Evolutionary conservation across 2,888 invertebrate genomes (phyloP).

Genomic region (Melinaea marsaeus): DNA sequence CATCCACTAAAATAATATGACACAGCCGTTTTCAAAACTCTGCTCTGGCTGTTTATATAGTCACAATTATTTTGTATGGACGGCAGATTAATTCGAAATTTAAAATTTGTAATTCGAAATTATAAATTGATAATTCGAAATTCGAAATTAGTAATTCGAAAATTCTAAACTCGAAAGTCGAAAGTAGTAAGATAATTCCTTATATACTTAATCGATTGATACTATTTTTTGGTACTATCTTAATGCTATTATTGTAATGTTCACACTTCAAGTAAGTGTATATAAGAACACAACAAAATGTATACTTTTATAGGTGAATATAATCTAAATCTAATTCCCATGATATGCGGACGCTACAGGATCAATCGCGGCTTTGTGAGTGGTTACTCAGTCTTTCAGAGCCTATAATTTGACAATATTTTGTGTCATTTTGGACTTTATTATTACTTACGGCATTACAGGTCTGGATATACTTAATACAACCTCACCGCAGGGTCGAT

Average conservation of each 20-base stretch:
- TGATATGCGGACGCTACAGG: constrained; percentile 57
- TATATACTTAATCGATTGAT: no score
- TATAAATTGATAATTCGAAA: background rate
- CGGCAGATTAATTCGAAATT: constrained; percentile 39
- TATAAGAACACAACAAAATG: background rate
- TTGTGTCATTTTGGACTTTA: constrained; percentile 77
- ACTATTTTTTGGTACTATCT: no score
- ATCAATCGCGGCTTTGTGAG: constrained; percentile 71
- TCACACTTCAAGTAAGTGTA: background rate
- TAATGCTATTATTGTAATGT: background rate
- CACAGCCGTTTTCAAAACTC: constrained; percentile 72
- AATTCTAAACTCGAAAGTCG: no score
- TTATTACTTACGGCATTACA: constrained; percentile 76
- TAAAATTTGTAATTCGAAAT: constrained; percentile 1
- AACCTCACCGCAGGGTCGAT: constrained; percentile 65
- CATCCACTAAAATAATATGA: constrained; percentile 78
- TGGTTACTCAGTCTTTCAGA: constrained; percentile 75
- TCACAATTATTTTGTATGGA: constrained; percentile 57
- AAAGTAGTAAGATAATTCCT: no score
- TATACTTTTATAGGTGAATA: background rate
- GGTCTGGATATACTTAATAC: constrained; percentile 73
- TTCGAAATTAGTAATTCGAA: no score
- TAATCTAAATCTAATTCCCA: background rate
- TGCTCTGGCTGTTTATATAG: constrained; percentile 39
- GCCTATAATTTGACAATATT: constrained; percentile 79